A percentile compares a stretch with the other conserved stretches of the same genome.
These are phyloP conservation scores for Neogale vison DNA, from an alignment of 2,113 vertebrate genomes.

Conservation along the genomic window DNA sequence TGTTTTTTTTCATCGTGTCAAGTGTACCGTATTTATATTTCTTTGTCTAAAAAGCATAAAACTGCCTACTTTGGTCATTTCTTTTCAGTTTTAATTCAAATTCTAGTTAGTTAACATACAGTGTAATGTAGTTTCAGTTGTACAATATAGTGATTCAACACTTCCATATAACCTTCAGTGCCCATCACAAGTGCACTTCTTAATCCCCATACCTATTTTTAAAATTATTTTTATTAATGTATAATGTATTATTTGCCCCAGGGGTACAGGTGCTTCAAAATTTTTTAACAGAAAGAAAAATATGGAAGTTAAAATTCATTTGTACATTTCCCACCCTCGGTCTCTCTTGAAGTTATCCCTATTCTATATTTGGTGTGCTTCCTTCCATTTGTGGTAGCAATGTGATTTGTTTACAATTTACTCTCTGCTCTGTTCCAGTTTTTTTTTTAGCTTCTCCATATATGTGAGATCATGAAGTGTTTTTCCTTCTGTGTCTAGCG, in stretches of 20 bases:
- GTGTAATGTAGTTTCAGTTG: not conserved
- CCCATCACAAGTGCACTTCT: not conserved
- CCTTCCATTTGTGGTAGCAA: not conserved
- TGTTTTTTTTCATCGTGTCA: not conserved
- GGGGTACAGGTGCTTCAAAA: too few relatives aligned
- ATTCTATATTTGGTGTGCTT: not conserved
- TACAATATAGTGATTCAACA: not conserved
- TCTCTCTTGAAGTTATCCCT: not conserved
- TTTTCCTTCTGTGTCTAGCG: not conserved
- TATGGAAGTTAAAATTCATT: not conserved
- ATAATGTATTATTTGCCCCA: too few relatives aligned
- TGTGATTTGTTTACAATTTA: not conserved
- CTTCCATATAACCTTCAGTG: not conserved
- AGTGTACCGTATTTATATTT: not conserved
- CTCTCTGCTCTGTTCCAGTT: not conserved
- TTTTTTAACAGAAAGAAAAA: not conserved
- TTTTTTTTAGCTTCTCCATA: not conserved
- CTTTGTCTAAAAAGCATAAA: not conserved
- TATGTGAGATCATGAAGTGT: not conserved
- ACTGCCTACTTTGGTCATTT: not conserved
- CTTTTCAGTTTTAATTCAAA: not conserved
- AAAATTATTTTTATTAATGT: too few relatives aligned
- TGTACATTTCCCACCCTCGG: not conserved
- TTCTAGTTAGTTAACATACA: not conserved
- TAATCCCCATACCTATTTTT: not conserved